phyloP scores from a whole-genome alignment of 2,113 vertebrate species.

The Callipepla squamata region DNA sequence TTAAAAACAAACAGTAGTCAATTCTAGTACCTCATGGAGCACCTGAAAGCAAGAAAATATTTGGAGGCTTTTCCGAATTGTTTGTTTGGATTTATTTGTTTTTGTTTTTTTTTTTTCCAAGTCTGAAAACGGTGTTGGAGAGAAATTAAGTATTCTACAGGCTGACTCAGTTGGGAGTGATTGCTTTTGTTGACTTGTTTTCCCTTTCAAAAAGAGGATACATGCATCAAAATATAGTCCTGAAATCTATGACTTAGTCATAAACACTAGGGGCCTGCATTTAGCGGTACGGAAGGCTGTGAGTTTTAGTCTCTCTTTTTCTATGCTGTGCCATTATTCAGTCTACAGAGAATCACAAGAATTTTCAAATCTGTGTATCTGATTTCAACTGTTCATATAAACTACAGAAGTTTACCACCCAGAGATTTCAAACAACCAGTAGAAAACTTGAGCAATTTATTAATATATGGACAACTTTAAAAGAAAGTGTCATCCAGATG shows the following conservation, averaged over 20 bases:
- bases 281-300: background rate
- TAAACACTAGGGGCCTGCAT: background rate
- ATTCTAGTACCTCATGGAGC: background rate
- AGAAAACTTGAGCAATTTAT: background rate
- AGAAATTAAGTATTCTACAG: background rate
- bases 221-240: background rate
- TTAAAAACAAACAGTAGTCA: background rate
- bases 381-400: background rate
- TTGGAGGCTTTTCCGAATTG: background rate
- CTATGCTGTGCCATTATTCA: background rate
- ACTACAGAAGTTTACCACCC: background rate
- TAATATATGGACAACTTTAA: background rate
- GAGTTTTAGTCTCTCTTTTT: background rate
- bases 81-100: too few species aligned
- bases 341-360: background rate
- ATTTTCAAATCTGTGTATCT: background rate
- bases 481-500: background rate
- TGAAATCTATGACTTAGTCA: background rate
- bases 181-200: background rate
- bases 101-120: background rate
- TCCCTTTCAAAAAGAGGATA: background rate
- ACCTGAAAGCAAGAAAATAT: accelerated
- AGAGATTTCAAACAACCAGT: background rate
- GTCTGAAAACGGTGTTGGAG: background rate
- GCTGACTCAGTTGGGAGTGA: background rate